Percentiles rank a stretch among this genome's conserved stretches.
These are phyloP conservation scores for Cottus gobio DNA, from an alignment of 2,113 vertebrate species.

Conservation along the genomic window DNA sequence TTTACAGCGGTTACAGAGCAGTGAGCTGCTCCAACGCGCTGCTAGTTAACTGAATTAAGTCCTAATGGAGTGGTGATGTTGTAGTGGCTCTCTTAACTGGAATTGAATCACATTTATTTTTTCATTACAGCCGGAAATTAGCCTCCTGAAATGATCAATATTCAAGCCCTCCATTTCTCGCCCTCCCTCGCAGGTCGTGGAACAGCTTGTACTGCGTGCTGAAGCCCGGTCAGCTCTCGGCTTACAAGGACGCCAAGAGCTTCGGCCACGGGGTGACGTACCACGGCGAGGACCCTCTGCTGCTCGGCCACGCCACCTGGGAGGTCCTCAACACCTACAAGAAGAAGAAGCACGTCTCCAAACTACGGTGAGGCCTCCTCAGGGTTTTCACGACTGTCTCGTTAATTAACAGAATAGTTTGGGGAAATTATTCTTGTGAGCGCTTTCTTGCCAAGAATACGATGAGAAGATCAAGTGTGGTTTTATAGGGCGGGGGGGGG, in stretches of 20 bases:
- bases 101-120: conserved; percentile 12
- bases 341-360: conserved; percentile 96
- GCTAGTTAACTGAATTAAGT: conserved; percentile 13
- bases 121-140: conserved; percentile 27
- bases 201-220: conserved; percentile 94
- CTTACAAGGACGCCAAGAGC: conserved; percentile 94
- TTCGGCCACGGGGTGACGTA: conserved; percentile 87
- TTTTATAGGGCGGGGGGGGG: too few species aligned
- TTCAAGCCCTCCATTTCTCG: background rate
- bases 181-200: conserved; percentile 88
- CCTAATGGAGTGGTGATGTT: conserved; percentile 17
- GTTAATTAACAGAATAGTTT: background rate
- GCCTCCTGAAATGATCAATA: conserved; percentile 8
- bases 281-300: conserved; percentile 91
- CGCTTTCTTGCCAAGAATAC: background rate
- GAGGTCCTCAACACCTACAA: conserved; percentile 92
- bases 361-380: conserved; percentile 85
- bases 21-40: background rate
- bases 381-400: background rate
- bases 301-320: conserved; percentile 86
- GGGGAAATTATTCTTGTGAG: background rate
- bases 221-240: conserved; percentile 87
- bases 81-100: conserved; percentile 14
- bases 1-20: background rate
- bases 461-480: background rate